Evolutionary conservation across 2,113 vertebrate species (phyloP), one percentile per base, ranked within the genome.

Genomic region (Holacanthus passer): DNA sequence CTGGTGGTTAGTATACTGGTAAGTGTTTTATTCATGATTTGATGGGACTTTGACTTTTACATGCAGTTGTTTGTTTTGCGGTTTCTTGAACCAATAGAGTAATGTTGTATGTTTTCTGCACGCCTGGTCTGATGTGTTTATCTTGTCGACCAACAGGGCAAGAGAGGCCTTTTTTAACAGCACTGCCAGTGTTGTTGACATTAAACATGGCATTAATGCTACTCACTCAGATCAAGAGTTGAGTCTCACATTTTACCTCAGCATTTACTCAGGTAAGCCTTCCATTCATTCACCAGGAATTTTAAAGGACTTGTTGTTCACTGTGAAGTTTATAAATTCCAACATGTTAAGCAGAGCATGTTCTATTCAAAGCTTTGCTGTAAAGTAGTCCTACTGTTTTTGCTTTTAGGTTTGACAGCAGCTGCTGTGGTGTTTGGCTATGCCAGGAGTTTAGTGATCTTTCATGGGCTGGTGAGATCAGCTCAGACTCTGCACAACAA

Each of bases 1-100:
- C 77, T 99, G 97, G 97, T 98, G 97, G 97, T 95, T 99, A 85
- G 97, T 97, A 2, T 94, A 96, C 67, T 99, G 97, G 97, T 99
- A 86, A 96, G 80, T 39, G 22, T 50, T 31, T 19, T 4, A 29
- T 29, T 4, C 14, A 39, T 11, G 4, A 1, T 17, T 2, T 19
- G 7, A 41, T 41, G 35, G 12, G 20, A 24, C n/a, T 27, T 2
- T n/a, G 16, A 45, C 17, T 41, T 39, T 17, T 20, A 41, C 13
- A 17, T 52, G 13, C 31, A 31, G 64, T 47, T 47, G 47, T 52
- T 13, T 27, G 24, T 52, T 16, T 20, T n/a, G n/a, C n/a, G n/a
- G n/a, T 39, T 37, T 37, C 35, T 37, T 37, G 35, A 37, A n/a
- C n/a, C n/a, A n/a, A n/a, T n/a, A n/a, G n/a, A n/a, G n/a, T n/a